These are phyloP conservation scores for Poliocrania exsul DNA, from an alignment of 2,797 vertebrate genomes.

Conservation along the genomic window DNA sequence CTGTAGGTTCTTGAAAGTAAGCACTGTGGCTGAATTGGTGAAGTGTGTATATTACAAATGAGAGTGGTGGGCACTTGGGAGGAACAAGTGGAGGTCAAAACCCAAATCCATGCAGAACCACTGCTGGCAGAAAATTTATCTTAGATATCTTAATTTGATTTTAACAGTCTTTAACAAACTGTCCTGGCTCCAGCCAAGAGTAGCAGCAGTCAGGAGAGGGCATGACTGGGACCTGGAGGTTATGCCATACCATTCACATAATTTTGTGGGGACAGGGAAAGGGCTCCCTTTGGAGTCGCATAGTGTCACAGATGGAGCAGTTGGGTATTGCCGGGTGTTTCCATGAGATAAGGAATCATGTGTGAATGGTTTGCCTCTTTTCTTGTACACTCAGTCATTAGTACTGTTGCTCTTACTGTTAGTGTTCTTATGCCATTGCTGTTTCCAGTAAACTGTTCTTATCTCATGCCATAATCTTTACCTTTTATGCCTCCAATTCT, in stretches of 20 bases:
- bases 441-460: not conserved
- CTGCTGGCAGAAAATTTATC: not conserved
- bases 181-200: not conserved
- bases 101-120: not conserved
- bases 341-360: not conserved
- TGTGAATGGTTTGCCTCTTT: not conserved
- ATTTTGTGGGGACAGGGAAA: not conserved
- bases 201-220: not conserved
- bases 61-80: accelerated
- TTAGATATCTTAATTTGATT: not conserved
- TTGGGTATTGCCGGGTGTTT: not conserved
- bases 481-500: not conserved
- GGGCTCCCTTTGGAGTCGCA: not conserved
- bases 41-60: not conserved
- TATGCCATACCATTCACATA: not conserved
- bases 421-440: not conserved
- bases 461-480: not conserved
- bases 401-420: not conserved
- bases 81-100: not conserved
- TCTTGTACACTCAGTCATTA: not conserved
- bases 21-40: not conserved
- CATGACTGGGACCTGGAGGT: not conserved
- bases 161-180: not conserved
- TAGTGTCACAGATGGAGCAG: not conserved
- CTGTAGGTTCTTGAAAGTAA: not conserved